A percentile compares a stretch with the other conserved stretches of the same genome.
These are phyloP conservation scores for Axis porcinus DNA, from an alignment of 2,113 vertebrate genomes.

Conservation along the genomic window DNA sequence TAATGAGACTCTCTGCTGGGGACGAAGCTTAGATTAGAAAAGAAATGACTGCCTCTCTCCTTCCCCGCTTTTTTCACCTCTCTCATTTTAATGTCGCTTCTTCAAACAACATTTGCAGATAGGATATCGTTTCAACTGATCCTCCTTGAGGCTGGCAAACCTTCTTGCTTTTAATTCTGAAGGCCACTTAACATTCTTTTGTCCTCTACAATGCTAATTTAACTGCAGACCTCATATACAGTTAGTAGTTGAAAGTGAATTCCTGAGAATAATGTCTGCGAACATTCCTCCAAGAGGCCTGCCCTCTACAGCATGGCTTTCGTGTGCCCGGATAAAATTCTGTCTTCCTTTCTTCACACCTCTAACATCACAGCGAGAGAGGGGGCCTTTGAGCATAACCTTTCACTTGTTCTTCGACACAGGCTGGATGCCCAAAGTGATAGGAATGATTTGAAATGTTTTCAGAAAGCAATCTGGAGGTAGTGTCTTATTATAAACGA, in stretches of 20 bases:
- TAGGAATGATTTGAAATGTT: not conserved
- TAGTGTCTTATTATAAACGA: not conserved
- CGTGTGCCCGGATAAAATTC: not conserved
- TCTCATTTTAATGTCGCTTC: constrained; percentile 56
- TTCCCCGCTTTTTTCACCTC: not conserved
- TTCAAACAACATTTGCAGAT: constrained; percentile 46
- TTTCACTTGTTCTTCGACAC: not conserved
- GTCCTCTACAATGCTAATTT: constrained; percentile 45
- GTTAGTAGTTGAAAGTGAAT: constrained; percentile 18
- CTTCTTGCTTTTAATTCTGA: constrained; percentile 27
- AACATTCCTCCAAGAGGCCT: not conserved
- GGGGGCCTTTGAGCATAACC: not conserved
- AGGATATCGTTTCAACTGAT: not conserved
- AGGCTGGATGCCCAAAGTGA: not conserved
- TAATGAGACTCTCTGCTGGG: not conserved
- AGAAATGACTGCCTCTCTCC: not conserved
- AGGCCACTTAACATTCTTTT: constrained; percentile 39
- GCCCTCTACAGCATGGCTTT: not conserved
- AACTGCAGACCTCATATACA: not conserved
- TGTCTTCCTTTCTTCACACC: not conserved
- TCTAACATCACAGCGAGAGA: not conserved
- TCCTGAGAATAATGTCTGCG: not conserved
- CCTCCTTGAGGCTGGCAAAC: constrained; percentile 15
- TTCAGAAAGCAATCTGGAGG: not conserved
- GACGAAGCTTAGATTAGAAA: not conserved